These are phyloP conservation scores for Hemiscyllium ocellatum DNA, from an alignment of 2,113 vertebrate genomes.

Conservation along the genomic window DNA sequence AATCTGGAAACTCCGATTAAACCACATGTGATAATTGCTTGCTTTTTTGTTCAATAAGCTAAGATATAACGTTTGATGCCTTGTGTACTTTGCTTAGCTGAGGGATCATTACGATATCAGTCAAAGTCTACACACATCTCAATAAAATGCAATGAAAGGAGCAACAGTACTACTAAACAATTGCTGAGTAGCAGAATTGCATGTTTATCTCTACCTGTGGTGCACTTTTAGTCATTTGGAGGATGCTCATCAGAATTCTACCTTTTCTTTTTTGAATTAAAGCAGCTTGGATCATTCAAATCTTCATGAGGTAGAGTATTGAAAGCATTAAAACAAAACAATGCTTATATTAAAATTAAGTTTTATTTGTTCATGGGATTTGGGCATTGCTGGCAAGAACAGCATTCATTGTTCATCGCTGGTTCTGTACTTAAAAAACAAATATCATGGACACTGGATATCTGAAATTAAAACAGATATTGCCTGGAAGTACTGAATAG, in stretches of 20 bases:
- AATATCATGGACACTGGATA: background rate
- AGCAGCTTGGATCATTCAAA: background rate
- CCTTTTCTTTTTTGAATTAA: background rate
- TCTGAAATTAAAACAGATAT: background rate
- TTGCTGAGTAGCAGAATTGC: background rate
- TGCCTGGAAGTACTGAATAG: background rate
- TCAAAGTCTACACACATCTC: background rate
- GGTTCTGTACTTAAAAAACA: background rate
- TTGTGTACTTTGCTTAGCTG: background rate
- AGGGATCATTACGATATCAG: background rate
- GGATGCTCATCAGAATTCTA: background rate
- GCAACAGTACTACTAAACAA: background rate
- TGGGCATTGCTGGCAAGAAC: no score
- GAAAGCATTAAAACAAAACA: background rate
- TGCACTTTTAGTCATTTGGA: background rate
- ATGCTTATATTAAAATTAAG: background rate
- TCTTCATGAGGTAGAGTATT: background rate
- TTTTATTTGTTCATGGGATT: no score
- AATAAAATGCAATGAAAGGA: background rate
- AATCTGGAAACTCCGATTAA: background rate
- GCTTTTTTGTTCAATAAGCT: conserved; percentile 1
- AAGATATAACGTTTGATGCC: background rate
- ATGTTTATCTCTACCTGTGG: background rate
- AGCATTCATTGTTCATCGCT: no score
- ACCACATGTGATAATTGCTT: conserved; percentile 2